These are phyloP conservation scores for Hylaea fasciaria DNA, from an alignment of 2,888 invertebrate genomes.

Conservation along the genomic window DNA sequence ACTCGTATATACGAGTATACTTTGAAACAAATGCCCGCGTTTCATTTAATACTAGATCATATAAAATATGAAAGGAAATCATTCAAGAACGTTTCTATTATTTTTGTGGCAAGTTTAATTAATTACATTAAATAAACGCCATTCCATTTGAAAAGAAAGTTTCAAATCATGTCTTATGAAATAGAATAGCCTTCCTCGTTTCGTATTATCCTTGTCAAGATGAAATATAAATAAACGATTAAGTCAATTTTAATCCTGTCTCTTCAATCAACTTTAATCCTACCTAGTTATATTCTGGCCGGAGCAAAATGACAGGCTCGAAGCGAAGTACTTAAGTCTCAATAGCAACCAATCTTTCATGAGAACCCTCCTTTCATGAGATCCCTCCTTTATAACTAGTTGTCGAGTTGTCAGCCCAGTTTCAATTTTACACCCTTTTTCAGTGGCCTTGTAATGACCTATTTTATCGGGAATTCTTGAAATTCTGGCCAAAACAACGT, in stretches of 20 bases:
- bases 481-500: neutral
- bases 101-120: no score
- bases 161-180: no score
- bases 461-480: constrained; percentile 14
- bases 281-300: constrained; percentile 2
- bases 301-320: constrained; percentile 9
- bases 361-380: constrained; percentile 7
- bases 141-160: no score
- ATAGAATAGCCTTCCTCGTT: no score
- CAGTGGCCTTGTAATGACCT: constrained; percentile 13
- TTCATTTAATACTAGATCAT: no score
- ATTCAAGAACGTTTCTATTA: no score
- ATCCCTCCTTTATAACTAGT: constrained; percentile 10
- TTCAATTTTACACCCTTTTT: constrained; percentile 14
- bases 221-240: neutral
- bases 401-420: constrained; percentile 5
- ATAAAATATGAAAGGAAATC: no score
- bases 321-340: constrained; percentile 1
- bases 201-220: no score
- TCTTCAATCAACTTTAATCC: constrained; percentile 6
- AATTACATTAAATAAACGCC: no score
- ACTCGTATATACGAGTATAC: no score
- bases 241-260: constrained; percentile 4
- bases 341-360: constrained; percentile 5
- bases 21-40: no score